Conservation (phyloP, 1,140 invertebrate genomes). For the Venustaconcha ellipsiformis region DNA sequence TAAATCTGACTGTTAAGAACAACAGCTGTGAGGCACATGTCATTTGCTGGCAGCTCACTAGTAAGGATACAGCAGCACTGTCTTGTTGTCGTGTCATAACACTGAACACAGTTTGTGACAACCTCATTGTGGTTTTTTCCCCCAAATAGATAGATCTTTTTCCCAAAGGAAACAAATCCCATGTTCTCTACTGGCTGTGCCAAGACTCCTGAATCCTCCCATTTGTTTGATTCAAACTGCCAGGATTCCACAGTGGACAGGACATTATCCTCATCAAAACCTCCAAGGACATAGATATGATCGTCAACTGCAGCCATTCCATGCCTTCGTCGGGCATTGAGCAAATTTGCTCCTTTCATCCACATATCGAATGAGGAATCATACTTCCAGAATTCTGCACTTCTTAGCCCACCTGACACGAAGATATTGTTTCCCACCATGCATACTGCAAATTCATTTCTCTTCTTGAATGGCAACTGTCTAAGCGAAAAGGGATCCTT, state of each 20-base stretch:
- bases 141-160: constrained; percentile 60
- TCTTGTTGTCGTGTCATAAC: constrained; percentile 53
- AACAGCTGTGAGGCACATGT: constrained; percentile 62
- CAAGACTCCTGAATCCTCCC: constrained; percentile 50
- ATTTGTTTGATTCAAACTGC: constrained; percentile 53
- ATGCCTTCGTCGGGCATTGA: constrained; percentile 59
- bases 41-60: constrained; percentile 55
- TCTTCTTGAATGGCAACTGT: constrained; percentile 61
- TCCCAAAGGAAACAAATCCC: constrained; percentile 59
- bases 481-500: constrained; percentile 56
- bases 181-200: constrained; percentile 63
- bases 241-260: constrained; percentile 59
- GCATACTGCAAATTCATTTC: constrained; percentile 63
- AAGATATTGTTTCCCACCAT: constrained; percentile 61
- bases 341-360: constrained; percentile 55
- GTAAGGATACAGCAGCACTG: constrained; percentile 40
- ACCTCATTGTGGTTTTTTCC: constrained; percentile 64
- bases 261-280: constrained; percentile 63
- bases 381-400: constrained; percentile 65
- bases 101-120: constrained; percentile 61
- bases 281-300: constrained; percentile 58
- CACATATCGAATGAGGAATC: constrained; percentile 61
- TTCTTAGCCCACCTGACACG: constrained; percentile 61
- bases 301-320: constrained; percentile 63
- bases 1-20: constrained; percentile 59